Conservation (phyloP, 2,888 invertebrate genomes). For the Drosophila pegasa region DNA sequence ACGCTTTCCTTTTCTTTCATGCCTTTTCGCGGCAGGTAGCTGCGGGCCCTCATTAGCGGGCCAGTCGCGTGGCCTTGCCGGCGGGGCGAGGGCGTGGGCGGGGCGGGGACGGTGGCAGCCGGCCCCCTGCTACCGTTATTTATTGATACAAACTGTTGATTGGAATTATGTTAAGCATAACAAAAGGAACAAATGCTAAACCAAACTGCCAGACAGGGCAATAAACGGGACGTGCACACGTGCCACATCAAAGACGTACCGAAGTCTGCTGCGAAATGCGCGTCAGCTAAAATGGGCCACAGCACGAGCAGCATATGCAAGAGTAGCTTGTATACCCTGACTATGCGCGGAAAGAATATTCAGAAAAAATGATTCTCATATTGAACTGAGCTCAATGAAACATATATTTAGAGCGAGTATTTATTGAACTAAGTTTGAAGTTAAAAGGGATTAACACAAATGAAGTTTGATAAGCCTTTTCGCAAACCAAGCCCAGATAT, state of each 20-base stretch:
- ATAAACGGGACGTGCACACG: constrained; percentile 44
- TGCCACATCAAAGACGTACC: constrained; percentile 35
- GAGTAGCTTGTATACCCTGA: background rate
- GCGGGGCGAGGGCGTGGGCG: background rate
- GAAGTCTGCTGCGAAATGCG: constrained; percentile 32
- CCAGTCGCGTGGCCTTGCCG: background rate
- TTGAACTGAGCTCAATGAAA: background rate
- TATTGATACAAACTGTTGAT: constrained; percentile 71
- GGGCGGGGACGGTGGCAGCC: background rate
- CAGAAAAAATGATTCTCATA: background rate
- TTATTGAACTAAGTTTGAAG: background rate
- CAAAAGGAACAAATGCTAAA: constrained; percentile 30
- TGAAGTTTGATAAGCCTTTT: background rate
- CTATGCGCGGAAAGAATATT: background rate
- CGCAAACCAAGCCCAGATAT: background rate
- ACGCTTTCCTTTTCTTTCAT: constrained; percentile 7
- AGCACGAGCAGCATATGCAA: background rate
- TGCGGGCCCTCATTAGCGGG: constrained; percentile 58
- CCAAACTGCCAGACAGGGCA: constrained; percentile 25
- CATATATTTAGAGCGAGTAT: background rate
- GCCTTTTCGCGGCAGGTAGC: constrained; percentile 50
- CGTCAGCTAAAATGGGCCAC: constrained; percentile 32
- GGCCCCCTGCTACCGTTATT: constrained; percentile 41
- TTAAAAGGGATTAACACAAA: background rate
- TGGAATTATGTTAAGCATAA: constrained; percentile 61